phyloP scores from a whole-genome alignment of 2,888 invertebrate genomes.

The Hydroisotoma schaefferi region DNA sequence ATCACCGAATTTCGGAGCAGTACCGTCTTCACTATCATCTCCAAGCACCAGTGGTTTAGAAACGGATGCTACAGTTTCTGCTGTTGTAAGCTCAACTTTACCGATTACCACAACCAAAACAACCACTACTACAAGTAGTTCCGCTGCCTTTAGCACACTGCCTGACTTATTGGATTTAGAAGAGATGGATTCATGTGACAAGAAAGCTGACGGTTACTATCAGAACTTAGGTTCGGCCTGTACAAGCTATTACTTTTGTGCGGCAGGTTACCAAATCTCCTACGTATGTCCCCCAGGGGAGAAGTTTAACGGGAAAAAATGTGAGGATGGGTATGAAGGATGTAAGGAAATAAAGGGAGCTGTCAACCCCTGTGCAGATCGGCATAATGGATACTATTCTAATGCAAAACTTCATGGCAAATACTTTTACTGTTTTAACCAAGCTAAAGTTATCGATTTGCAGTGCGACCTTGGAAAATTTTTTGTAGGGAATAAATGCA shows the following conservation, averaged over 20 bases:
- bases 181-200: constrained; percentile 36
- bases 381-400: constrained; percentile 46
- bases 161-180: neutral
- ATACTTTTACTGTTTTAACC: constrained; percentile 46
- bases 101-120: constrained; percentile 12
- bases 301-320: constrained; percentile 43
- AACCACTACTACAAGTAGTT: constrained; percentile 3
- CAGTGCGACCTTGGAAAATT: constrained; percentile 44
- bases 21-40: neutral
- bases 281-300: constrained; percentile 43
- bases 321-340: constrained; percentile 36
- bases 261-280: constrained; percentile 47
- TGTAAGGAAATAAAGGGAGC: constrained; percentile 28
- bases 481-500: constrained; percentile 30
- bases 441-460: constrained; percentile 47
- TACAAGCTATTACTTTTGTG: constrained; percentile 47
- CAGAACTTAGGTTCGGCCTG: constrained; percentile 46
- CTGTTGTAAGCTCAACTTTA: constrained; percentile 13
- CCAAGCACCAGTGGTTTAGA: neutral
- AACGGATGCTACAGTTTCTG: neutral
- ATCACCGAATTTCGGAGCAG: neutral
- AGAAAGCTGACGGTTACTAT: constrained; percentile 46
- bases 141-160: constrained; percentile 2
- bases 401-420: constrained; percentile 26
- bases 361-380: constrained; percentile 37